Base-by-base conservation (phyloP, 2,888 invertebrate genomes). In the Colletes collaris region DNA sequence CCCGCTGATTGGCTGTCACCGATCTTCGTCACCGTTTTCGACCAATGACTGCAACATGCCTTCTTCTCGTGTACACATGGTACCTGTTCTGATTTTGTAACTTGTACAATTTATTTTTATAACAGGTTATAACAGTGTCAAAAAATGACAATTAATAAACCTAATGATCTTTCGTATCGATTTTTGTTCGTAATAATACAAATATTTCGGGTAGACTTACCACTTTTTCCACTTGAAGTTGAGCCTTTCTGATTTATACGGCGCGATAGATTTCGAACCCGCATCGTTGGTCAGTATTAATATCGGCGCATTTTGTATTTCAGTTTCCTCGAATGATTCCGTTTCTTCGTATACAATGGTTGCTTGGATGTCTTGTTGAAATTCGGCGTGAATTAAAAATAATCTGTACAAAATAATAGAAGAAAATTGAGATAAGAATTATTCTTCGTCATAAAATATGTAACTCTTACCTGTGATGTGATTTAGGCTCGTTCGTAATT, bases 351-450 rank as follows among this genome's bases (percentile, higher is more conserved):
- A 91, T 64, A 90, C 79, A 16, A 93, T 79, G 6, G 70, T 87
- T 52, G 87, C 91, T 86, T 91, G 89, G 16, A 92, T 87, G n/a
- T 89, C 87, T 62, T 82, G 84, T 35, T 83, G 68, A 40, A 89
- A 89, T 67, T 89, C 89, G 0, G 92, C 68, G 75, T 92, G 86
- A 40, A 91, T 80, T 50, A 92, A 82, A 76, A 92, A 91, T 35
- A 93, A 80, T 65, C 93, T 93, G 71, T 16, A 81, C 83, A 11
- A 55, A 13, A 56, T 19, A 10, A 65, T 65, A n/a, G 16, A 55
- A 49, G 8, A 10, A 37, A 7, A 5, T 37, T 10, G 19, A 19
- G 13, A 13, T 37, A 10, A 10, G n/a, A 27, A 8, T 0, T 56
- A 10, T 3, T 53, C 44, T 10, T 44, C 50, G 1, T 59, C 19